Conservation (phyloP, 2,888 invertebrate genomes). For the Lottia gigantea region DNA sequence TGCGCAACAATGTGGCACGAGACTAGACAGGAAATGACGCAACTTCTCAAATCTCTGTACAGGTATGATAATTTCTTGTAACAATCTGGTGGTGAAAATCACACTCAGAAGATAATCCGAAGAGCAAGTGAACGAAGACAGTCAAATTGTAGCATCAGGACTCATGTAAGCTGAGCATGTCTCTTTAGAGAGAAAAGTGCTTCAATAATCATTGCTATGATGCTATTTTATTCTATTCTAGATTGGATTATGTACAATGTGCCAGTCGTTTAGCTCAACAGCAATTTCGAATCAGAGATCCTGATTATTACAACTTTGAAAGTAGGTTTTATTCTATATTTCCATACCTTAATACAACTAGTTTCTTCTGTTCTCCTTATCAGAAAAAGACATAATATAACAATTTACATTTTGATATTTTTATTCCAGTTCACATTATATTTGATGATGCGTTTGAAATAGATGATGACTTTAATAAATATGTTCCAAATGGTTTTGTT, state of each 20-base stretch:
- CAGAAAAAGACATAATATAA: no score
- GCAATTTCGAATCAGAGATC: constrained; percentile 65
- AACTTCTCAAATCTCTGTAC: constrained; percentile 86
- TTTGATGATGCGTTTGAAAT: constrained; percentile 98
- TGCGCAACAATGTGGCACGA: constrained; percentile 99
- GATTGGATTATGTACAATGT: constrained; percentile 67
- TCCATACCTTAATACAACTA: no score
- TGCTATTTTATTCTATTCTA: constrained; percentile 30
- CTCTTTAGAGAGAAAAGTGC: neutral
- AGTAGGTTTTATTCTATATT: constrained; percentile 40
- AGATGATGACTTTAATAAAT: constrained; percentile 80
- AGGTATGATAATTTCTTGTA: constrained; percentile 38
- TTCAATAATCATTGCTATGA: neutral
- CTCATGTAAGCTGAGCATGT: neutral
- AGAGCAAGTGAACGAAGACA: no score
- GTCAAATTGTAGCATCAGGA: no score
- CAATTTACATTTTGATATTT: neutral
- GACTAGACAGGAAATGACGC: constrained; percentile 79
- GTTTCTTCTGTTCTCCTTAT: no score
- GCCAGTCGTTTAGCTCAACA: constrained; percentile 66
- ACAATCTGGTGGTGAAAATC: no score
- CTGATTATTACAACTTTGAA: constrained; percentile 67
- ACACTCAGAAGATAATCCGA: no score
- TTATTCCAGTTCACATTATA: constrained; percentile 89
- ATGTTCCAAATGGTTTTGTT: constrained; percentile 94